These are phyloP conservation scores for Oppia nitens DNA, from an alignment of 1,140 invertebrate genomes.

Conservation along the genomic window DNA sequence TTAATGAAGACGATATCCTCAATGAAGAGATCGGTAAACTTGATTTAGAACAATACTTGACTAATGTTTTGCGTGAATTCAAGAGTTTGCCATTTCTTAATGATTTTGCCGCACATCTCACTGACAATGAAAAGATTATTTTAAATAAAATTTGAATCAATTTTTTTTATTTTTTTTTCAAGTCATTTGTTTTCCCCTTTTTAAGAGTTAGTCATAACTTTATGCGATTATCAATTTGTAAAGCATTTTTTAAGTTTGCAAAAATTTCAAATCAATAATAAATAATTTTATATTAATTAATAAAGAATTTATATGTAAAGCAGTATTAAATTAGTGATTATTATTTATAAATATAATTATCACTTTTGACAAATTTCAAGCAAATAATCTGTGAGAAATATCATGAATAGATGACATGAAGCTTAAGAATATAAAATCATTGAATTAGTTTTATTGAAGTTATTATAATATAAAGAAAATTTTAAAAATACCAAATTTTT, in stretches of 20 bases:
- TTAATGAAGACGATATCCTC: constrained; percentile 32
- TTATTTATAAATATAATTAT: too few species aligned
- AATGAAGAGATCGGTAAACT: constrained; percentile 43
- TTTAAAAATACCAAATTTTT: background rate
- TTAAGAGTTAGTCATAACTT: too few species aligned
- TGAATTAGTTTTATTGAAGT: background rate
- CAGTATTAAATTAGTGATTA: too few species aligned
- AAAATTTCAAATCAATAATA: too few species aligned
- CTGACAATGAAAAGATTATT: background rate
- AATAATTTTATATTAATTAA: too few species aligned
- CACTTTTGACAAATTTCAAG: background rate
- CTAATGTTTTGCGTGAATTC: constrained; percentile 41
- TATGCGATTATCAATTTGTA: too few species aligned
- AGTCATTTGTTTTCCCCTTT: too few species aligned
- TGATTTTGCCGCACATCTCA: background rate
- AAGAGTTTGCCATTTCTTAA: constrained; percentile 15
- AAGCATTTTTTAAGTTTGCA: too few species aligned
- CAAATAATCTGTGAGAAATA: background rate
- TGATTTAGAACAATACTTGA: constrained; percentile 40
- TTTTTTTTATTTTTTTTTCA: background rate
- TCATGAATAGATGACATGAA: background rate
- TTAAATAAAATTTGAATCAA: background rate
- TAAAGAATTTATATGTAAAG: background rate
- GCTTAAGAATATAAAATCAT: background rate
- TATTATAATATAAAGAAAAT: too few species aligned